These are phyloP conservation scores for Apis dorsata DNA, from an alignment of 1,140 invertebrate species.

Conservation along the genomic window DNA sequence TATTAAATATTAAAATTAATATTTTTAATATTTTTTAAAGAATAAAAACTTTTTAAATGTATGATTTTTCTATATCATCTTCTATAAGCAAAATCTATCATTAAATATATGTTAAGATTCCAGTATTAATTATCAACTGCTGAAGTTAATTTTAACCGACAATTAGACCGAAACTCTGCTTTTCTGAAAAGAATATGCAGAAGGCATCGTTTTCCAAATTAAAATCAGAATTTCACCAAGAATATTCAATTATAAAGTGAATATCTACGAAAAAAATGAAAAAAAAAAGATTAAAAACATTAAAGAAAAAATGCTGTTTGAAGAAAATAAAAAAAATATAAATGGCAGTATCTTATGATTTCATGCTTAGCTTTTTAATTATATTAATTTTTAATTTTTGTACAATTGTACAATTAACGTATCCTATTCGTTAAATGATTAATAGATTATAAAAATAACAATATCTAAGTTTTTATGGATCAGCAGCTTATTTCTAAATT, in stretches of 20 bases:
- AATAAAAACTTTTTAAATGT: neutral
- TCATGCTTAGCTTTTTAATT: neutral
- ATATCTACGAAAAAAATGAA: neutral
- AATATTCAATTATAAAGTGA: neutral
- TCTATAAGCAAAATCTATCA: too few species aligned
- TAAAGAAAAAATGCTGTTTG: neutral
- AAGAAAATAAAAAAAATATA: neutral
- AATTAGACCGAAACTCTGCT: constrained; percentile 49
- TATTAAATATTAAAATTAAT: too few species aligned
- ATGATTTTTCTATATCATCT: too few species aligned
- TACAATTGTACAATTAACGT: neutral
- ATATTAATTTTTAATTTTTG: too few species aligned
- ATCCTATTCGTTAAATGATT: constrained; percentile 1
- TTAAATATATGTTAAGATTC: neutral
- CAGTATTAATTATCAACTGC: neutral
- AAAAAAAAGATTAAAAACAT: neutral
- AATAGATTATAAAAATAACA: neutral
- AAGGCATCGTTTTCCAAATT: neutral
- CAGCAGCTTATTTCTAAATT: constrained; percentile 3
- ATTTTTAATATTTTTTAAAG: too few species aligned
- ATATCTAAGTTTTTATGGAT: neutral
- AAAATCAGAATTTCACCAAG: neutral
- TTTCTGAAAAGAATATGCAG: constrained; percentile 16
- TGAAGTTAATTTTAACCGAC: neutral
- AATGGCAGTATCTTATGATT: neutral